Evolutionary conservation across 2,888 invertebrate species (phyloP), one percentile per base, ranked within the genome.

Genomic region (Lapara coniferarum): DNA sequence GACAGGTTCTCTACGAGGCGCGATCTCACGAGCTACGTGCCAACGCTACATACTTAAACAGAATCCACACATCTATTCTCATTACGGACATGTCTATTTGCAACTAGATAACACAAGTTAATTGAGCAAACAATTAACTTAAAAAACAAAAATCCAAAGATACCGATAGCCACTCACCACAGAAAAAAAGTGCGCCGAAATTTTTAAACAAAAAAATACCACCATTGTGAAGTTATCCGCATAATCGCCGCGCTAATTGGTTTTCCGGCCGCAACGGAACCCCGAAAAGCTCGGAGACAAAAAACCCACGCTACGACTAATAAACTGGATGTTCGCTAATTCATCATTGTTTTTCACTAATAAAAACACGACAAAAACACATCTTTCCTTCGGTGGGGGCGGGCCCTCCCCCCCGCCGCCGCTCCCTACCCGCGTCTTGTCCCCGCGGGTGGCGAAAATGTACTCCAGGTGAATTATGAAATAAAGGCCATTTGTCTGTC

Each of bases 271-370:
- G 63, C 46, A 67, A 67, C 59, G 66, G 73, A 78, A 70, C 78
- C 74, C 77, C 37, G 74, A 76, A 73, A 74, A 72, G 67, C 69
- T 52, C 69, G 74, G 78, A 75, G 74, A 75, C 79, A 88, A 84
- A 86, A 84, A 84, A 81, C 77, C 79, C 81, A 81, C 77, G 82
- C 81, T 71, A 83, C 83, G 77, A 83, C 86, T 87, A 88, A 89
- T 89, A 89, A 88, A 87, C 82, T 85, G 83, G 85, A 85, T 82
- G 85, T 87, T 84, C 86, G 81, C 86, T 89, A 90, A 92, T 91
- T 90, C 89, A 89, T 92, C 89, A 91, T 89, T 90, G 92, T 90
- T 89, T 87, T 88, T 89, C 83, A 86, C 87, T 89, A 90, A 90
- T 90, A 90, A 91, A 92, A 90, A 91, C 89, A 90, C 84, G 91